phyloP scores from a whole-genome alignment of 2,113 vertebrate genomes.

The Anthoscopus minutus region DNA sequence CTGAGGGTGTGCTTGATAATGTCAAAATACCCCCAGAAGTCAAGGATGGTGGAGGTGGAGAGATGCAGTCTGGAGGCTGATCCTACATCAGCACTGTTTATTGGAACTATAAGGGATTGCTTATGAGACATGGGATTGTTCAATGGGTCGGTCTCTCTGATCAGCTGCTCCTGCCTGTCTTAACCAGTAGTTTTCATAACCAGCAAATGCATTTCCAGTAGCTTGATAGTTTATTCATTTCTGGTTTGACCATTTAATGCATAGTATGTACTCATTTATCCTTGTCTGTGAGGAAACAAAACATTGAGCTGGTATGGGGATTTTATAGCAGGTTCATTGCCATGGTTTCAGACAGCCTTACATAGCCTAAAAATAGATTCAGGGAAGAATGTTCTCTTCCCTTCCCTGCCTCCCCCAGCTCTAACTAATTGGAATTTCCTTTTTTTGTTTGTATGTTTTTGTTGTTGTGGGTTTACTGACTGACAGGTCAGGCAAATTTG shows the following conservation, averaged over 20 bases:
- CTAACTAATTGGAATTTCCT: conserved; percentile 36
- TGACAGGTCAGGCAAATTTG: neutral
- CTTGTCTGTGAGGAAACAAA: conserved; percentile 17
- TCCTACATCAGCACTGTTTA: neutral
- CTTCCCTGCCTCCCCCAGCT: neutral
- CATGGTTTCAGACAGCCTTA: conserved; percentile 52
- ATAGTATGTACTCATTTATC: neutral
- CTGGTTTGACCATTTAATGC: neutral
- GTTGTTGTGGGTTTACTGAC: neutral
- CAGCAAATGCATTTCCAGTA: neutral
- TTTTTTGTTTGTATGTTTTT: neutral
- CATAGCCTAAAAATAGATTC: conserved; percentile 44
- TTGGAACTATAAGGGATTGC: neutral
- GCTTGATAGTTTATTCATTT: neutral
- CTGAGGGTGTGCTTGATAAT: neutral
- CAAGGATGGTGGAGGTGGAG: neutral
- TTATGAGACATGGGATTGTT: neutral
- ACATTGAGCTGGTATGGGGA: neutral
- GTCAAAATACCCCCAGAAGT: neutral
- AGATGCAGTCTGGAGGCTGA: neutral
- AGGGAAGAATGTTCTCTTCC: conserved; percentile 51
- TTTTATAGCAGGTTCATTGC: conserved; percentile 52
- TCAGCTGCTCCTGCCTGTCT: neutral
- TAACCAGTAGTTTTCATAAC: neutral
- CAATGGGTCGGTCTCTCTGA: neutral